A percentile compares a stretch with the other conserved stretches of the same genome.
Evolutionary conservation across 2,888 invertebrate species (phyloP).

Genomic region (Deilephila elpenor): DNA sequence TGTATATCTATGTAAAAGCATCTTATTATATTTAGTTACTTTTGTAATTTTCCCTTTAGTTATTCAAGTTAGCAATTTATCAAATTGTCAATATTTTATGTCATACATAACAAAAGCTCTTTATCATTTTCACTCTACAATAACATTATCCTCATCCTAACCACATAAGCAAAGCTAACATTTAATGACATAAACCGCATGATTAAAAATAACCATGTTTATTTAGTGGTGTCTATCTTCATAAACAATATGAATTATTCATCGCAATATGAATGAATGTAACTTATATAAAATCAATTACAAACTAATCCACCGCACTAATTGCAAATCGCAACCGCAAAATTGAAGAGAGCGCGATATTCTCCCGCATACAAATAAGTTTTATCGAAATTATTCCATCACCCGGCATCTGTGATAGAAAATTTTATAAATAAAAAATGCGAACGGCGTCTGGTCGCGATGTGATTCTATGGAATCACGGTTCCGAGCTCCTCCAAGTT

Average conservation of each 20-base stretch:
- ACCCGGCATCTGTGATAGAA: constrained; percentile 67
- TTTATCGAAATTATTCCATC: constrained; percentile 76
- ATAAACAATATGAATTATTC: constrained; percentile 8
- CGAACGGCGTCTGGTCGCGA: constrained; percentile 62
- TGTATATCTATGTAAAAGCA: too few relatives aligned
- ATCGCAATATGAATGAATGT: background rate
- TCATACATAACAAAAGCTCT: too few relatives aligned
- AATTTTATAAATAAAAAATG: constrained; percentile 80
- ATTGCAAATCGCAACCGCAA: constrained; percentile 36
- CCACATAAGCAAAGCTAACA: background rate
- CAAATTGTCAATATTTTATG: too few relatives aligned
- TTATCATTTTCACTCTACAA: too few relatives aligned
- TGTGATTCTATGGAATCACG: constrained; percentile 80
- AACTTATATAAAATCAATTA: constrained; percentile 6
- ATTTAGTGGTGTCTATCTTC: constrained; percentile 4
- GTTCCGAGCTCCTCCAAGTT: constrained; percentile 70
- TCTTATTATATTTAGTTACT: too few relatives aligned
- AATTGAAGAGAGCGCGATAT: constrained; percentile 61
- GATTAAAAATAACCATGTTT: background rate
- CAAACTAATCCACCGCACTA: background rate
- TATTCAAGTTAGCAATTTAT: background rate
- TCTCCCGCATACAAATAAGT: constrained; percentile 76
- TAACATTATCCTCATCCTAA: constrained; percentile 1
- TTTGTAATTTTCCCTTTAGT: background rate
- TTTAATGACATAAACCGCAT: constrained; percentile 13